phyloP scores from a whole-genome alignment of 2,888 invertebrate genomes.

The Phragmatobia fuliginosa region DNA sequence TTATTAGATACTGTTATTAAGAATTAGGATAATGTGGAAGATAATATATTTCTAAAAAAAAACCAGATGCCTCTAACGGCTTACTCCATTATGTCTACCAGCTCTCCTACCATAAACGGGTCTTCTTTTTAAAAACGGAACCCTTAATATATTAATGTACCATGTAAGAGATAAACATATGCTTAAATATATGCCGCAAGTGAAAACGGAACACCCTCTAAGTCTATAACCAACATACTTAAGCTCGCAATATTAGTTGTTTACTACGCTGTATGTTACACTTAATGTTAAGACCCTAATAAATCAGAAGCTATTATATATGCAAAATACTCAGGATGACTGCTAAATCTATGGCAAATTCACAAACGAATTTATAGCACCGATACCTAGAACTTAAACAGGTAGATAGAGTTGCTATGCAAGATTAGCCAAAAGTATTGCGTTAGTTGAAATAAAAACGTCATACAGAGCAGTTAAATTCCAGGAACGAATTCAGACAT shows the following conservation, averaged over 20 bases:
- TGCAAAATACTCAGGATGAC: not conserved
- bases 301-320: not conserved
- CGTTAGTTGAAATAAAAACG: not conserved
- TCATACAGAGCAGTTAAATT: not conserved
- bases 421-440: no score
- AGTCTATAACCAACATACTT: not conserved
- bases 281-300: not conserved
- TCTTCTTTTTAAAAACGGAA: no score
- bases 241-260: not conserved
- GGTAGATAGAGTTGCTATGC: no score
- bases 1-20: no score
- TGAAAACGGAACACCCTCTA: not conserved
- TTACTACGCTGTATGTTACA: not conserved
- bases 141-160: not conserved
- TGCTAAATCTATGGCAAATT: not conserved
- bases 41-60: no score
- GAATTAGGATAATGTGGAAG: no score
- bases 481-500: no score
- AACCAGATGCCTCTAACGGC: no score
- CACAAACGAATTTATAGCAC: not conserved
- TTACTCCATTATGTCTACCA: no score
- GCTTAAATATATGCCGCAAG: not conserved
- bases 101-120: no score
- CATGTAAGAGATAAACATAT: not conserved
- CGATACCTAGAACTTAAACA: not conserved